A percentile compares a stretch with the other conserved stretches of the same genome.
These are phyloP conservation scores for Cetoscarus ocellatus DNA, from an alignment of 2,797 vertebrate species.

Conservation along the genomic window DNA sequence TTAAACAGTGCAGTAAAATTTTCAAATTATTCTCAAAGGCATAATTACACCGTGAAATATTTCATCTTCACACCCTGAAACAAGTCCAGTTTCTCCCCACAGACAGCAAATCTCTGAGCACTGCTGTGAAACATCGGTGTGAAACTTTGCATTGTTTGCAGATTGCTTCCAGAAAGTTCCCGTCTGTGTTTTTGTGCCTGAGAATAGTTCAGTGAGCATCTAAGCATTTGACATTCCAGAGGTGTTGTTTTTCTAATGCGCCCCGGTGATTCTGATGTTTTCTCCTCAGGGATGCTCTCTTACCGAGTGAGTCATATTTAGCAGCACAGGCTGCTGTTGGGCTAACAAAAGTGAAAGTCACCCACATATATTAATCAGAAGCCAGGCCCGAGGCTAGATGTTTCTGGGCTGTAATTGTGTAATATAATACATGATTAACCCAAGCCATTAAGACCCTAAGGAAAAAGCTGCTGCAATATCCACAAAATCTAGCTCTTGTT, in stretches of 20 bases:
- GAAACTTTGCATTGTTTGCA: conserved; percentile 31
- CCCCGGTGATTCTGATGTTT: conserved; percentile 48
- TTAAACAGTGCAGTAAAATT: conserved; percentile 27
- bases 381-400: conserved; percentile 61
- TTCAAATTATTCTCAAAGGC: conserved; percentile 27
- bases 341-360: conserved; percentile 50
- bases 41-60: conserved; percentile 8
- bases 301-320: conserved; percentile 62
- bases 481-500: not conserved
- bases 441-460: conserved; percentile 30
- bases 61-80: conserved; percentile 11
- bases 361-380: conserved; percentile 66
- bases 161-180: conserved; percentile 31
- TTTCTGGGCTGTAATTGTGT: conserved; percentile 63
- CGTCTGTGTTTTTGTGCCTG: conserved; percentile 13
- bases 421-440: conserved; percentile 65
- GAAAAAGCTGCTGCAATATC: conserved; percentile 2
- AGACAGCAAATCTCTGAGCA: not conserved
- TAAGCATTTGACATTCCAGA: conserved; percentile 62
- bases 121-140: conserved; percentile 19
- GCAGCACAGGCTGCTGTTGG: conserved; percentile 53
- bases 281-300: conserved; percentile 49
- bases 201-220: conserved; percentile 30
- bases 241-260: conserved; percentile 53
- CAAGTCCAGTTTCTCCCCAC: not conserved